These are phyloP conservation scores for Porites lutea DNA, from an alignment of 64 coral and sea anemone species.

Conservation along the genomic window DNA sequence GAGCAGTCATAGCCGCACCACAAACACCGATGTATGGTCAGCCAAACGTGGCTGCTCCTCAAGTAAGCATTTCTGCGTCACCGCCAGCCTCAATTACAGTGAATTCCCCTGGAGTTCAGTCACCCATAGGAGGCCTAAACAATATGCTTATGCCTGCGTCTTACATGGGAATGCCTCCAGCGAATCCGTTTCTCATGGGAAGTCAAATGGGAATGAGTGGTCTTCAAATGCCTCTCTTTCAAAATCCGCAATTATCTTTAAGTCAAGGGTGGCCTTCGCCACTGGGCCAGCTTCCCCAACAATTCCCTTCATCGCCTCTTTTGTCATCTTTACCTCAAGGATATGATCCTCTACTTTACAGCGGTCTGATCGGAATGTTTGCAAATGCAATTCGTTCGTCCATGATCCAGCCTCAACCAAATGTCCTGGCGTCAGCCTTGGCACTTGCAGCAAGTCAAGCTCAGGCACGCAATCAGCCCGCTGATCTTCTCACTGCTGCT, in stretches of 20 bases:
- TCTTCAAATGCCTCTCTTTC: neutral
- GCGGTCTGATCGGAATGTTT: slow-evolving; percentile 5
- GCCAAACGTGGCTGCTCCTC: neutral
- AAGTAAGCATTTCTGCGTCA: slow-evolving; percentile 8
- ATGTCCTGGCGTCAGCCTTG: slow-evolving; percentile 44
- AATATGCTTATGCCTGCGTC: neutral
- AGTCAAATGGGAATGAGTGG: neutral
- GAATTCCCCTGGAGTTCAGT: neutral
- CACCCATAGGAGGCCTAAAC: neutral
- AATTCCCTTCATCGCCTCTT: slow-evolving; percentile 1
- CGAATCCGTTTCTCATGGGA: neutral
- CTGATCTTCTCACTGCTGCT: slow-evolving; percentile 60
- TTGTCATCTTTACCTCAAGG: neutral
- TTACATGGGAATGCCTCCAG: neutral
- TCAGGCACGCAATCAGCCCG: slow-evolving; percentile 55
- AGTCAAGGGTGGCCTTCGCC: neutral
- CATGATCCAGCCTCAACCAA: slow-evolving; percentile 49
- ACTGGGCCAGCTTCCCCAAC: neutral
- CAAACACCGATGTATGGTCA: neutral
- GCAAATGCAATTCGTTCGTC: slow-evolving; percentile 66
- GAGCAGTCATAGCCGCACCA: neutral
- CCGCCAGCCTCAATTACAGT: slow-evolving; percentile 32
- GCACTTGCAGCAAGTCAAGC: slow-evolving; percentile 38
- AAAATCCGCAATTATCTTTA: neutral
- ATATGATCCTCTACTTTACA: slow-evolving; percentile 30